Evolutionary conservation across 2,797 vertebrate species (phyloP).

Genomic region (Tangara arthus): DNA sequence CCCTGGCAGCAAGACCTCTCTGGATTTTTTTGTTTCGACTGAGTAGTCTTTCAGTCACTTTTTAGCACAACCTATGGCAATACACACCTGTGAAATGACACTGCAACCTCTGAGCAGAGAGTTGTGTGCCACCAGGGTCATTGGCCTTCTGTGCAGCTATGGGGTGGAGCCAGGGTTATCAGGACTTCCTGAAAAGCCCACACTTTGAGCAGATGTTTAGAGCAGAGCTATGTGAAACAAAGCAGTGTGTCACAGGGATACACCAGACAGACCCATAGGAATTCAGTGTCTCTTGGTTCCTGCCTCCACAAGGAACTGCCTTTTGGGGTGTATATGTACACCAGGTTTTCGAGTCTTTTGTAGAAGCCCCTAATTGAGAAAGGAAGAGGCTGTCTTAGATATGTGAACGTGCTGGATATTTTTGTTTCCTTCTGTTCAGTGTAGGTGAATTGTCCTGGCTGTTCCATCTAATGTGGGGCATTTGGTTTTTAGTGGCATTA

Average conservation of each 20-base stretch:
- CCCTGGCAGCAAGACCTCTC: neutral
- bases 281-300: neutral
- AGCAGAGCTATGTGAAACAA: neutral
- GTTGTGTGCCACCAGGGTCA: neutral
- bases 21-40: neutral
- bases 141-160: neutral
- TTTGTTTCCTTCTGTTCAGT: neutral
- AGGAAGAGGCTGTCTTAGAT: neutral
- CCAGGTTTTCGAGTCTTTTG: neutral
- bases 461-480: neutral
- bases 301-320: neutral
- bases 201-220: neutral
- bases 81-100: neutral
- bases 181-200: neutral
- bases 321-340: neutral
- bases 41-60: neutral
- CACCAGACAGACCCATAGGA: fast-evolving
- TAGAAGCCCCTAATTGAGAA: neutral
- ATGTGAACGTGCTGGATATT: fast-evolving
- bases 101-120: neutral
- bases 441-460: neutral
- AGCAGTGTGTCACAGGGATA: neutral
- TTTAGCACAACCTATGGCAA: neutral
- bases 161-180: neutral
- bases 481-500: neutral